A percentile compares a stretch with the other conserved stretches of the same genome.
phyloP scores from a whole-genome alignment of 2,888 invertebrate species.

The Xanthia togata region DNA sequence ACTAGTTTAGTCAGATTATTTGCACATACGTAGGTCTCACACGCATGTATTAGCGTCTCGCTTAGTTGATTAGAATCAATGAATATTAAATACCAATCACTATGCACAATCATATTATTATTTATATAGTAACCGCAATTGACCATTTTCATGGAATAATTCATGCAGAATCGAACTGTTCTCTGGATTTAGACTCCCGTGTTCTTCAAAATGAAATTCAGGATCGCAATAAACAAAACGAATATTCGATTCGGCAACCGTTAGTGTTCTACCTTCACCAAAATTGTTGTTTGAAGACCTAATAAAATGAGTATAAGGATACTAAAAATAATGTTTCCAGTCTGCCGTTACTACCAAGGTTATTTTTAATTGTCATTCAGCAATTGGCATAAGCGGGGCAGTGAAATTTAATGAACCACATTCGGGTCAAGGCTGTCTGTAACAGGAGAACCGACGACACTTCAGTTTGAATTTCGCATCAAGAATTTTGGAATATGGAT shows the following conservation, averaged over 20 bases:
- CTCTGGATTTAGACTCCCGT: neutral
- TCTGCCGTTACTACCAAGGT: constrained; percentile 76
- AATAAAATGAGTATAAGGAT: constrained; percentile 75
- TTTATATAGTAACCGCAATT: constrained; percentile 14
- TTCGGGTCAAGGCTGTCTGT: constrained; percentile 83
- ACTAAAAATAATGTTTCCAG: constrained; percentile 76
- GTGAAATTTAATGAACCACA: constrained; percentile 85
- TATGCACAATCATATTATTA: constrained; percentile 2
- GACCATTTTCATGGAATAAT: constrained; percentile 11
- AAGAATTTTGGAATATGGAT: constrained; percentile 64
- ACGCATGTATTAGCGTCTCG: constrained; percentile 1
- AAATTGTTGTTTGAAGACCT: constrained; percentile 70
- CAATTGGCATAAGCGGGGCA: constrained; percentile 82
- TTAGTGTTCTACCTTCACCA: constrained; percentile 51
- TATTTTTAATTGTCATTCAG: constrained; percentile 84
- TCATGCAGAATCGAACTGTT: constrained; percentile 2
- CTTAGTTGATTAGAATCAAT: constrained; percentile 34
- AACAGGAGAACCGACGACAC: constrained; percentile 65
- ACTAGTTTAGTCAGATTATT: neutral
- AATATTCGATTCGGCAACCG: constrained; percentile 47
- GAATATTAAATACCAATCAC: constrained; percentile 50
- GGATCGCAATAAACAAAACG: constrained; percentile 24
- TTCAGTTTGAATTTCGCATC: constrained; percentile 63
- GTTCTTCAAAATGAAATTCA: constrained; percentile 3
- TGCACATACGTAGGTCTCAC: constrained; percentile 3